These are phyloP conservation scores for Flexamia atlantica DNA, from an alignment of 2,888 invertebrate genomes.

Conservation along the genomic window DNA sequence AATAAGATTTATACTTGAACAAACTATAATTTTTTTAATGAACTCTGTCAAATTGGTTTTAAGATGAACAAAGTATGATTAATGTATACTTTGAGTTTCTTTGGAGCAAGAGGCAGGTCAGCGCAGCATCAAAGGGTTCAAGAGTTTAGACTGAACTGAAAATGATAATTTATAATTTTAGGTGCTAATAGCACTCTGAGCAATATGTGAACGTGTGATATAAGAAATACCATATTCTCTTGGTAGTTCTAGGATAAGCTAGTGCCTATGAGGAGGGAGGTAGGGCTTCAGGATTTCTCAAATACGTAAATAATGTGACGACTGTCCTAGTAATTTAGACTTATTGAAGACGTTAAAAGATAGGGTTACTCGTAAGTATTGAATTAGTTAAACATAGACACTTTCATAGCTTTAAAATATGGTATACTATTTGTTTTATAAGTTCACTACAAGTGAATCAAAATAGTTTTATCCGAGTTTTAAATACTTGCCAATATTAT, in stretches of 20 bases:
- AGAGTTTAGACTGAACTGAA: conserved; percentile 20
- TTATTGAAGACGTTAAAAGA: conserved; percentile 20
- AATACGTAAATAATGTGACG: conserved; percentile 35
- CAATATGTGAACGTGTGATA: conserved; percentile 55
- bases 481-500: conserved; percentile 57
- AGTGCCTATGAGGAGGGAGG: conserved; percentile 43
- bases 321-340: conserved; percentile 39
- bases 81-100: too few relatives aligned
- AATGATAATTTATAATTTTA: conserved; percentile 22
- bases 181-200: conserved; percentile 36
- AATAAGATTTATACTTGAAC: too few relatives aligned
- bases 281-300: conserved; percentile 25
- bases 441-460: conserved; percentile 50
- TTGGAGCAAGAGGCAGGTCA: too few relatives aligned
- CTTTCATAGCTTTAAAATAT: conserved; percentile 51
- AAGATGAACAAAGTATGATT: too few relatives aligned
- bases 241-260: conserved; percentile 41
- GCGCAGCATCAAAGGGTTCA: neutral
- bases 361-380: conserved; percentile 34
- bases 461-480: conserved; percentile 55
- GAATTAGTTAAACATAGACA: conserved; percentile 13
- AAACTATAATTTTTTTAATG: too few relatives aligned
- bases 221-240: conserved; percentile 26
- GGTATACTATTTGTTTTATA: conserved; percentile 57
- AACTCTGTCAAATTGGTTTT: too few relatives aligned